Evolutionary conservation across 64 coral and sea anemone species (phyloP).

Genomic region (Trachythela sp.): DNA sequence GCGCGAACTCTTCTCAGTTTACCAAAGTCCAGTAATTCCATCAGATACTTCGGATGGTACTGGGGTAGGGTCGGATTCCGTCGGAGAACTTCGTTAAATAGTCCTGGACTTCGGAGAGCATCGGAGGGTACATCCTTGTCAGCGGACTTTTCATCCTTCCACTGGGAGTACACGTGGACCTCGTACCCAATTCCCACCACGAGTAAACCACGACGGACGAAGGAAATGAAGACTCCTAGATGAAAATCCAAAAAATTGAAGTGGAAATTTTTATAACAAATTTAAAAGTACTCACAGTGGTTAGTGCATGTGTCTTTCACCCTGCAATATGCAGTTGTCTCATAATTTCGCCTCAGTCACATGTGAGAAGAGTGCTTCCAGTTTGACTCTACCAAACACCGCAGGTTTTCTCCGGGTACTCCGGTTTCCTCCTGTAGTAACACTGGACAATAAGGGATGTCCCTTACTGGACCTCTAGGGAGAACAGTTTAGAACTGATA

Average conservation of each 20-base stretch:
- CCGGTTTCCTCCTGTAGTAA: too few species aligned
- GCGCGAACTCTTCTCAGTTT: constrained; percentile 86
- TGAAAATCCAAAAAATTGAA: constrained; percentile 76
- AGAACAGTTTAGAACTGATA: too few species aligned
- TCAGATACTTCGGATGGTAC: constrained; percentile 95
- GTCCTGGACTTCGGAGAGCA: not conserved
- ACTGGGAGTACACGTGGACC: constrained; percentile 72
- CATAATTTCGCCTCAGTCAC: too few species aligned
- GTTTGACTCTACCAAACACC: too few species aligned
- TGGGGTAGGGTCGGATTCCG: constrained; percentile 71
- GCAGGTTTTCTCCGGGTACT: too few species aligned
- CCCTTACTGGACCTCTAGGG: too few species aligned
- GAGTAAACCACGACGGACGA: constrained; percentile 78
- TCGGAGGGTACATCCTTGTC: not conserved
- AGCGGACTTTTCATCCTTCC: constrained; percentile 23
- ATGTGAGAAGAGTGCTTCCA: too few species aligned
- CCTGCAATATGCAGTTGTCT: too few species aligned
- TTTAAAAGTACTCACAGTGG: too few species aligned
- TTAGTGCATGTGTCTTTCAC: too few species aligned
- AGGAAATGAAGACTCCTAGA: constrained; percentile 62
- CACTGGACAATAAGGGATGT: too few species aligned
- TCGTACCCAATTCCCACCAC: constrained; percentile 85
- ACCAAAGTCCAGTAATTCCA: constrained; percentile 97
- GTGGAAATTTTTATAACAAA: constrained; percentile 61
- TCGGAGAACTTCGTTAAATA: constrained; percentile 23